Conservation (phyloP, 2,797 vertebrate genomes). For the Tapirus indicus region DNA sequence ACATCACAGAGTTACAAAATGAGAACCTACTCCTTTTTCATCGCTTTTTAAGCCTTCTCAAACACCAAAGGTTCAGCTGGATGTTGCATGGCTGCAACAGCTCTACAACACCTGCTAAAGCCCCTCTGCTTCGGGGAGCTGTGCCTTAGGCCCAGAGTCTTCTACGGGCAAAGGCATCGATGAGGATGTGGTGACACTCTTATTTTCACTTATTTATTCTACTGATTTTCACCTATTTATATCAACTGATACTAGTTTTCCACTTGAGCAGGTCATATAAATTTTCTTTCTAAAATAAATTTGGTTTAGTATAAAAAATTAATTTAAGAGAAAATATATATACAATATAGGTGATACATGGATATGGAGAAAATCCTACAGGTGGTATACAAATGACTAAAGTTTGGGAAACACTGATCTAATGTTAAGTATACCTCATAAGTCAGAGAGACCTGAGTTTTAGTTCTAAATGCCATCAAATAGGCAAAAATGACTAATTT, state of each 20-base stretch:
- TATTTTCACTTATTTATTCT: background rate
- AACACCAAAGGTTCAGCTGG: background rate
- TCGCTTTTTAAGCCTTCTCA: background rate
- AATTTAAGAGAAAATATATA: background rate
- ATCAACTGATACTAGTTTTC: slow-evolving; percentile 27
- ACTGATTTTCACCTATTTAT: background rate
- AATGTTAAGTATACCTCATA: background rate
- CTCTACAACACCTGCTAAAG: background rate
- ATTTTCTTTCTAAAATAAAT: slow-evolving; percentile 27
- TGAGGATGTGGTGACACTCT: background rate
- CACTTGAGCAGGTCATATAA: background rate
- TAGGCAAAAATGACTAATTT: slow-evolving; percentile 61
- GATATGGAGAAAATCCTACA: background rate
- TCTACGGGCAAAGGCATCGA: background rate
- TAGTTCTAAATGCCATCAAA: slow-evolving; percentile 42
- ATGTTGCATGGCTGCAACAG: background rate
- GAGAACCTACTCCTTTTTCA: background rate
- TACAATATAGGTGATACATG: background rate
- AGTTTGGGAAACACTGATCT: background rate
- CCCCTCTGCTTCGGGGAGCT: background rate
- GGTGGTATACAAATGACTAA: background rate
- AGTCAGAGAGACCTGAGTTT: slow-evolving; percentile 60
- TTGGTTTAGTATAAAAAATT: slow-evolving; percentile 24
- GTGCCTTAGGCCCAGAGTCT: accelerated
- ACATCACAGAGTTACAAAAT: background rate